Conservation (phyloP, 2,888 invertebrate species). For the Tetrapedia diversipes region DNA sequence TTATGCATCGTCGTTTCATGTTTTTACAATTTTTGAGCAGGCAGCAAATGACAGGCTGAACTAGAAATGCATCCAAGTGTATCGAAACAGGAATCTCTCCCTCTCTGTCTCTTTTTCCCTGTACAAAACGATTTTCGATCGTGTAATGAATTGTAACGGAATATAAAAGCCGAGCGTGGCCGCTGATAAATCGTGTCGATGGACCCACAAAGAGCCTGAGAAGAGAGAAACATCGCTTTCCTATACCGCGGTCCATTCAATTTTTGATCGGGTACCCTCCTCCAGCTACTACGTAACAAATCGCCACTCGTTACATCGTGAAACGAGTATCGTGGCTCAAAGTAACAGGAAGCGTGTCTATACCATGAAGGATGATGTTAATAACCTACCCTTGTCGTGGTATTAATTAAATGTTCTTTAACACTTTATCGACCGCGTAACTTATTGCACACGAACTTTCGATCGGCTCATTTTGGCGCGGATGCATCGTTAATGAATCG, state of each 20-base stretch:
- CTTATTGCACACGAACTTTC: no score
- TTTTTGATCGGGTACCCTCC: conserved; percentile 27
- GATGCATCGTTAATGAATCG: no score
- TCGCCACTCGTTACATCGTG: conserved; percentile 30
- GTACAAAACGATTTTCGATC: conserved; percentile 21
- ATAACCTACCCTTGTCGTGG: background rate
- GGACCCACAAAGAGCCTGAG: conserved; percentile 12
- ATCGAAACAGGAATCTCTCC: conserved; percentile 12
- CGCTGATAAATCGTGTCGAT: conserved; percentile 36
- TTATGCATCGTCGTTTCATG: background rate
- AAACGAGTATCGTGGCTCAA: conserved; percentile 1
- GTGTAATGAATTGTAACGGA: conserved; percentile 39
- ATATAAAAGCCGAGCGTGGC: conserved; percentile 23
- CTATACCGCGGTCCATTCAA: conserved; percentile 14
- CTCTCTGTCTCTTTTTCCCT: background rate
- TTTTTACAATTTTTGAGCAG: background rate
- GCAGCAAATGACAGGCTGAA: conserved; percentile 2
- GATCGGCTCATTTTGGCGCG: no score
- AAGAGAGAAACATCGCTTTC: background rate
- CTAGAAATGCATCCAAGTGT: background rate
- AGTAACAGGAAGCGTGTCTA: background rate
- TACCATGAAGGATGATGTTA: background rate
- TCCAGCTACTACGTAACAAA: conserved; percentile 22
- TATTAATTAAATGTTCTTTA: conserved; percentile 24
- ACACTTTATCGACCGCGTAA: no score